Evolutionary conservation across 2,797 vertebrate genomes (phyloP).

Genomic region (Neosilurus mollespiculum): DNA sequence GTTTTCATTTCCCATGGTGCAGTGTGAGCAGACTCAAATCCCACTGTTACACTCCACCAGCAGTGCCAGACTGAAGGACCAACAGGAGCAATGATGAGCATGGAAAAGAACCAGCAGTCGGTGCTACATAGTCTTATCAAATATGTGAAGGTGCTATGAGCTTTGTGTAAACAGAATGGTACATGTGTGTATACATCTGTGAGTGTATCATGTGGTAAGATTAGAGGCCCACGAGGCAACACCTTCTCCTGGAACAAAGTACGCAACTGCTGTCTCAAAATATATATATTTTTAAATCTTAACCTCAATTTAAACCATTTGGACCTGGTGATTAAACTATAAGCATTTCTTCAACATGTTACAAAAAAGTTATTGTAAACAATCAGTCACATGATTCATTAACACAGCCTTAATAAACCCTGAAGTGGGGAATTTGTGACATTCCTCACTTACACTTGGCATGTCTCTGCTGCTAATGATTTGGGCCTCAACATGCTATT

Average conservation of each 20-base stretch:
- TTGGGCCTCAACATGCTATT: background rate
- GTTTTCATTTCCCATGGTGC: conserved; percentile 78
- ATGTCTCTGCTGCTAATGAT: background rate
- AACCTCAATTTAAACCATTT: background rate
- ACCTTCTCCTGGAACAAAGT: conserved; percentile 45
- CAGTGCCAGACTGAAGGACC: conserved; percentile 51
- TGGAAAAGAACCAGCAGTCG: conserved; percentile 21
- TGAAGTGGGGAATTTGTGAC: background rate
- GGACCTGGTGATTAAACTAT: background rate
- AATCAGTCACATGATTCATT: background rate
- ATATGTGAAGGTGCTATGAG: conserved; percentile 50
- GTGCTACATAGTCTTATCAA: conserved; percentile 13
- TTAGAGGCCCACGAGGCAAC: conserved; percentile 49
- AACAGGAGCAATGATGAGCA: conserved; percentile 34
- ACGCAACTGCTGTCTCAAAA: conserved; percentile 33
- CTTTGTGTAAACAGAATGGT: conserved; percentile 58
- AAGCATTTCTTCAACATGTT: background rate
- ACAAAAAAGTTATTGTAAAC: background rate
- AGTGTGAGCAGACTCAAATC: conserved; percentile 66
- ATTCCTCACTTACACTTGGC: background rate
- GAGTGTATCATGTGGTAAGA: conserved; percentile 52
- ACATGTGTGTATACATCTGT: conserved; percentile 44
- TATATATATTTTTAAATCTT: background rate
- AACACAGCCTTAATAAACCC: background rate
- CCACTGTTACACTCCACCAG: conserved; percentile 64